Evolutionary conservation across 2,888 invertebrate species (phyloP).

Genomic region (Dione vanillae): DNA sequence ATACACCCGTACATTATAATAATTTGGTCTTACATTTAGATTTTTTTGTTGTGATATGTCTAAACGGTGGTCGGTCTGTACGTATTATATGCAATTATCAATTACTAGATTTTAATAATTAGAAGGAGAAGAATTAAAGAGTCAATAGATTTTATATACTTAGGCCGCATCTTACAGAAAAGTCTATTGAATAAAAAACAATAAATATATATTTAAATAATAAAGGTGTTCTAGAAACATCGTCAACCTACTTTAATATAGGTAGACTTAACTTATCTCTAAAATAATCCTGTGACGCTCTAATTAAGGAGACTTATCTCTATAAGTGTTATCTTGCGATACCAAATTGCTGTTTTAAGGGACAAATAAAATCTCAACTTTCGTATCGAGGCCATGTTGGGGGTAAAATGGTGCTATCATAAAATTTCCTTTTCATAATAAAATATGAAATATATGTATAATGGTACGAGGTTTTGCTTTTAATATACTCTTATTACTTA

Average conservation of each 20-base stretch:
- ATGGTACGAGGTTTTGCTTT: constrained; percentile 39
- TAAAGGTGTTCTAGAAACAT: not conserved
- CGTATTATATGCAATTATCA: too few species aligned
- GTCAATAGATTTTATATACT: not conserved
- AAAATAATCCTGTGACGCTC: constrained; percentile 30
- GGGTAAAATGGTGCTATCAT: constrained; percentile 37
- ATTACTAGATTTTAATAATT: not conserved
- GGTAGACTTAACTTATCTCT: constrained; percentile 25
- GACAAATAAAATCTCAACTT: constrained; percentile 32
- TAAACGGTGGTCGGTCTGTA: too few species aligned
- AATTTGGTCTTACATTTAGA: not conserved
- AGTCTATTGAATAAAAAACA: not conserved
- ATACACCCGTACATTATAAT: not conserved
- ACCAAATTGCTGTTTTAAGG: constrained; percentile 36
- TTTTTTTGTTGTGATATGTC: not conserved
- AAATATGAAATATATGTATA: constrained; percentile 29
- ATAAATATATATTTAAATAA: not conserved
- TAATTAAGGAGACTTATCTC: constrained; percentile 36
- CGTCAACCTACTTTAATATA: constrained; percentile 8
- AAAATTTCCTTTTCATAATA: constrained; percentile 30
- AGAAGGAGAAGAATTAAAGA: not conserved
- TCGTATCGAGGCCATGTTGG: constrained; percentile 24
- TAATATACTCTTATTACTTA: constrained; percentile 17
- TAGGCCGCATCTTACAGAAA: not conserved
- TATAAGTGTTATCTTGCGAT: constrained; percentile 33